Evolutionary conservation across 2,797 vertebrate species (phyloP), one percentile per base, ranked within the genome.

Genomic region (Agapornis canus): DNA sequence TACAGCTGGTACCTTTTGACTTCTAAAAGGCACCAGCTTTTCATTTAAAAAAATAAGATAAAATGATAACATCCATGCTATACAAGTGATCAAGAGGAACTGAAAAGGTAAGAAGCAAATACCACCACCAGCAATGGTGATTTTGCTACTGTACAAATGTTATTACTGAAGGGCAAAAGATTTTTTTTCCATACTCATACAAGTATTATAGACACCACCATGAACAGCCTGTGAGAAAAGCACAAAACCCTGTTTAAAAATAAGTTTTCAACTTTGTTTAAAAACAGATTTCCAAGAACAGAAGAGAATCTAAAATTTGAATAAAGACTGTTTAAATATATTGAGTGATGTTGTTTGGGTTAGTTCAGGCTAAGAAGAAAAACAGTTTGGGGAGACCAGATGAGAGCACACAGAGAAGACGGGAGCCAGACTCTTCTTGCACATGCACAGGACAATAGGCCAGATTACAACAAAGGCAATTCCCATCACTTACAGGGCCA

Each of bases 401-500:
- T 1, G 1, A 75, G 37, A 89, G 8, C 3, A 19, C 19, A 37
- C 6, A 77, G n/a, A 82, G 64, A 77, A 31, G 23, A 72, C n/a
- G 8, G 3, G 26, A 60, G 32, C 8, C 60, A 86, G 65, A 48
- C 26, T 51, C 39, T 40, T 80, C 43, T 45, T 56, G 23, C 32
- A 83, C 23, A 82, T n/a, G 39, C 63, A 45, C 22, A 20, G 45
- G 23, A 78, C 35, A 82, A 85, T 31, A 69, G 37, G 60, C 57
- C 85, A 80, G 13, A 6, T 32, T 92, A 81, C 78, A 78, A 90
- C 61, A 92, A 88, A 86, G 78, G 84, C 76, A 93, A 66, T 77
- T 86, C 31, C 39, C 11, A 82, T 37, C 47, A 72, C n/a, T 63
- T 78, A 40, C 64, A 86, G 76, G 19, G 69, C 43, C 82, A 78